phyloP scores from a whole-genome alignment of 2,113 vertebrate species.

The Hemichromis elongatus region DNA sequence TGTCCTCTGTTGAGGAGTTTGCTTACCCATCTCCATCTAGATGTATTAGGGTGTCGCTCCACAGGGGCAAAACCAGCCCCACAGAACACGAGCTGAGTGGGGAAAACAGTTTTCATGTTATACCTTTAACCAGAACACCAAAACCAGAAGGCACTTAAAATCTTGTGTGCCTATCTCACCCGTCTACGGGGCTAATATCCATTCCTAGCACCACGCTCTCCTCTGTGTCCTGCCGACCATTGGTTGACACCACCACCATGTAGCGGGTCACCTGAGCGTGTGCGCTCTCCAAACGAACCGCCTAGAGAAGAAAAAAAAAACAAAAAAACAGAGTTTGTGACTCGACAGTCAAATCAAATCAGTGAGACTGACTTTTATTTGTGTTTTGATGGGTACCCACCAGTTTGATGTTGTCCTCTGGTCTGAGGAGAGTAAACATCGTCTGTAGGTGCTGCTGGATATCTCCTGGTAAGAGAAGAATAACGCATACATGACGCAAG shows the following conservation, averaged over 20 bases:
- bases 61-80: conserved; percentile 92
- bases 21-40: conserved; percentile 97
- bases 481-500: not conserved
- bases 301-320: conserved; percentile 37
- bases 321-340: not conserved
- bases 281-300: conserved; percentile 91
- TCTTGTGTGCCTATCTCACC: conserved; percentile 66
- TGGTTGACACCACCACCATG: conserved; percentile 97
- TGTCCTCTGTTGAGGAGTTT: not conserved
- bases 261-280: conserved; percentile 87
- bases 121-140: not conserved
- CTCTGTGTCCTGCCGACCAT: conserved; percentile 94
- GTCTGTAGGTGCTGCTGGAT: conserved; percentile 97
- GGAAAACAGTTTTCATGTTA: not conserved
- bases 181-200: conserved; percentile 90
- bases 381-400: conserved; percentile 64
- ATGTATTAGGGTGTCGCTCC: conserved; percentile 97
- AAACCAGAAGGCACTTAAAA: not conserved
- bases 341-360: not conserved
- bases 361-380: not conserved
- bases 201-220: conserved; percentile 97
- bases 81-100: conserved; percentile 85
- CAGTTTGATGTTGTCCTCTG: conserved; percentile 97
- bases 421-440: conserved; percentile 94
- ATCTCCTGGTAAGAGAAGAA: conserved; percentile 75